A percentile compares a stretch with the other conserved stretches of the same genome.
phyloP scores from a whole-genome alignment of 2,797 vertebrate species.

The Sebastes melanostomus region DNA sequence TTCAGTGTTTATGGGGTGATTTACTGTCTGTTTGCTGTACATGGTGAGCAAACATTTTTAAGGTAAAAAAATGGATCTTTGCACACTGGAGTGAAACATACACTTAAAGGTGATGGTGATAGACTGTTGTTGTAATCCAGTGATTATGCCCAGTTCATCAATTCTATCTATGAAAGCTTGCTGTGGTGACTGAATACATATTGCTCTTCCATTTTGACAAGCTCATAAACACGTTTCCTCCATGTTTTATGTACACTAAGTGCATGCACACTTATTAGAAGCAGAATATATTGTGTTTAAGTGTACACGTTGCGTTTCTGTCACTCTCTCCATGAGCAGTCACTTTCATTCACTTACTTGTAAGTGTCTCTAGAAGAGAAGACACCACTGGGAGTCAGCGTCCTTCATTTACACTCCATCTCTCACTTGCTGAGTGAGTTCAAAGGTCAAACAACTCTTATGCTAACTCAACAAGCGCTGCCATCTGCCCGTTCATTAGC shows the following conservation, averaged over 20 bases:
- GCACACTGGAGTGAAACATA: too few relatives aligned
- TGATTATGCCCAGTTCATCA: too few relatives aligned
- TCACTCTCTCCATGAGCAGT: neutral
- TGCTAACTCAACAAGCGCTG: constrained; percentile 53
- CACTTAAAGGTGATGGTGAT: too few relatives aligned
- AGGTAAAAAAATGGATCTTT: too few relatives aligned
- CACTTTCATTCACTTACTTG: neutral
- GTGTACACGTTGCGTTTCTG: neutral
- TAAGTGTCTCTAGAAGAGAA: constrained; percentile 21
- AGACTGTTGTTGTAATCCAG: too few relatives aligned
- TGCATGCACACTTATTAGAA: neutral
- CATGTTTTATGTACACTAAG: neutral
- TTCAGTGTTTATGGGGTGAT: too few relatives aligned
- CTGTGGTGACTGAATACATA: too few relatives aligned
- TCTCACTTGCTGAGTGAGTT: constrained; percentile 36
- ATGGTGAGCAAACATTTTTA: too few relatives aligned
- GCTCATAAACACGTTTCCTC: neutral
- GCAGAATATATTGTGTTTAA: neutral
- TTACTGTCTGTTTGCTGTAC: too few relatives aligned
- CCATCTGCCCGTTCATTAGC: constrained; percentile 65
- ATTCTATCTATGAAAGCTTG: too few relatives aligned
- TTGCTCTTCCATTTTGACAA: neutral
- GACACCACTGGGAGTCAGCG: neutral
- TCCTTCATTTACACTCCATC: constrained; percentile 40
- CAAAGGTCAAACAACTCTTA: constrained; percentile 61